Conservation (phyloP, 1,140 invertebrate genomes). For the Drosophila seguyi region DNA sequence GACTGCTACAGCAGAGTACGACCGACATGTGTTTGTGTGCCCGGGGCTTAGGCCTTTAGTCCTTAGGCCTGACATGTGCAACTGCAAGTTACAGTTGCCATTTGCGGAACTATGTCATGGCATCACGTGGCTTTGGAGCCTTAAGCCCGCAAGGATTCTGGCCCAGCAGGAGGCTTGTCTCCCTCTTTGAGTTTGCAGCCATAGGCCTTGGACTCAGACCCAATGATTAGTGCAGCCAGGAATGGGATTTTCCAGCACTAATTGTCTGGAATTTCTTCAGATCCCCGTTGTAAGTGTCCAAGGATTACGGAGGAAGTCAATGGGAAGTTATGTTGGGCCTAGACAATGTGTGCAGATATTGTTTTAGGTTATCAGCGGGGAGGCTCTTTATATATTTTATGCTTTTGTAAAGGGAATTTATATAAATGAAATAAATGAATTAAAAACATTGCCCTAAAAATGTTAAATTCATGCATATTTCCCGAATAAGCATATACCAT, state of each 20-base stretch:
- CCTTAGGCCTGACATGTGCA: constrained; percentile 62
- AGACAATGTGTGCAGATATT: not conserved
- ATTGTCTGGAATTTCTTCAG: constrained; percentile 50
- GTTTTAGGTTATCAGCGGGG: not conserved
- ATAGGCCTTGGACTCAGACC: constrained; percentile 36
- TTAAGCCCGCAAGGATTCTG: constrained; percentile 63
- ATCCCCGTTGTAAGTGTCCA: constrained; percentile 9
- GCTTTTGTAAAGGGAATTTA: not conserved
- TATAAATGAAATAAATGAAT: not conserved
- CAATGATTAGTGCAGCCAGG: constrained; percentile 62
- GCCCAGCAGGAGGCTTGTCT: constrained; percentile 27
- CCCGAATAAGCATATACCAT: not conserved
- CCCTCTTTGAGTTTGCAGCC: not conserved
- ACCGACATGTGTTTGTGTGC: constrained; percentile 13
- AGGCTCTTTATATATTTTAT: not conserved
- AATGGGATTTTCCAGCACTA: constrained; percentile 57
- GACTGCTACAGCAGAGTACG: not conserved
- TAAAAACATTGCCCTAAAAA: not conserved
- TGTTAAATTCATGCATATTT: constrained; percentile 19
- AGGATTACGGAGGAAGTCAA: constrained; percentile 43
- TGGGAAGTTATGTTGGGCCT: constrained; percentile 25
- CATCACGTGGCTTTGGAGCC: constrained; percentile 51
- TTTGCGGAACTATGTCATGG: constrained; percentile 54
- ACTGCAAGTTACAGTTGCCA: constrained; percentile 70
- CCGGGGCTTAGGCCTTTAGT: constrained; percentile 48